Evolutionary conservation across 1,140 invertebrate genomes (phyloP).

Genomic region (Drosophila prosaltans): DNA sequence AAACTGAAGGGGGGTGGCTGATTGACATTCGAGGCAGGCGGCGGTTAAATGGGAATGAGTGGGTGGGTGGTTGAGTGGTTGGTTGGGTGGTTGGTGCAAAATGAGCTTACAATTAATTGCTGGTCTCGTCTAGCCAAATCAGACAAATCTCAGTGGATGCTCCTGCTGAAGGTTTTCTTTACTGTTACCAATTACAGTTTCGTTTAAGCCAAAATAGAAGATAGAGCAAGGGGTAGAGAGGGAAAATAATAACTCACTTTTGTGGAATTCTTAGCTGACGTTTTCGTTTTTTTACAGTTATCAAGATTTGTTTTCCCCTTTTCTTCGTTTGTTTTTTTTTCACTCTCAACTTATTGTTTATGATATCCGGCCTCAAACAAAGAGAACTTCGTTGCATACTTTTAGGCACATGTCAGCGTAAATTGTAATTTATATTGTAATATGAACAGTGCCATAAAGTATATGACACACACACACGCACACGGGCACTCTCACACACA

Average conservation of each 20-base stretch:
- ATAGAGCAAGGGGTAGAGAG: neutral
- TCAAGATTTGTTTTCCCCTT: conserved; percentile 6
- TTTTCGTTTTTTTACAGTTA: conserved; percentile 1
- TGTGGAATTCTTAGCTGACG: neutral
- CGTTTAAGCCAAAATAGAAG: neutral
- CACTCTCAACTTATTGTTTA: conserved; percentile 39
- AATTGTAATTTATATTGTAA: conserved; percentile 77
- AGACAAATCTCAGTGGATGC: conserved; percentile 42
- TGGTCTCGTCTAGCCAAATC: conserved; percentile 12
- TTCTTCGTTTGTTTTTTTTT: conserved; percentile 30
- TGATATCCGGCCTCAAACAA: conserved; percentile 72
- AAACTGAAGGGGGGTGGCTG: conserved; percentile 25
- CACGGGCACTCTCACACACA: conserved; percentile 28
- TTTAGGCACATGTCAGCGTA: conserved; percentile 71
- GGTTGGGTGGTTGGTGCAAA: conserved; percentile 20
- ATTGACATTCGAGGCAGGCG: conserved; percentile 62
- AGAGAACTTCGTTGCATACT: conserved; percentile 58
- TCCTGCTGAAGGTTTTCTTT: neutral
- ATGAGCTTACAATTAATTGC: conserved; percentile 74
- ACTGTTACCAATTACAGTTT: neutral
- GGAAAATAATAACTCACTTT: too few relatives aligned
- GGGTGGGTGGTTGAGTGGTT: neutral
- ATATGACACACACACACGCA: conserved; percentile 32
- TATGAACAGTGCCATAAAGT: conserved; percentile 72
- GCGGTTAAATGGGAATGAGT: neutral